A percentile compares a stretch with the other conserved stretches of the same genome.
These are phyloP conservation scores for Drosophila mettleri DNA, from an alignment of 2,888 invertebrate species.

Conservation along the genomic window DNA sequence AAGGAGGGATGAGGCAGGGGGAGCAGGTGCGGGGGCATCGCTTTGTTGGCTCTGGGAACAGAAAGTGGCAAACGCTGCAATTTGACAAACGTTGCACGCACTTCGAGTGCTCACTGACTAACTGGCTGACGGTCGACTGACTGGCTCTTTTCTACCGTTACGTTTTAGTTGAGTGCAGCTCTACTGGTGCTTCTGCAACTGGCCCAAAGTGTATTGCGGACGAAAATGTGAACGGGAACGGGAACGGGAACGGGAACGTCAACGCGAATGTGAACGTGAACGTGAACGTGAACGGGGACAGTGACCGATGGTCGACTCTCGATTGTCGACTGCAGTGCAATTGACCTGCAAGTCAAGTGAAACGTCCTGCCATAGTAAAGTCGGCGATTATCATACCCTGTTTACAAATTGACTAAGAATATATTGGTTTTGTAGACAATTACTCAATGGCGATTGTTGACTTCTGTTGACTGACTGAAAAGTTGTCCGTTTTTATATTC, in stretches of 20 bases:
- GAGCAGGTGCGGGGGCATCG: background rate
- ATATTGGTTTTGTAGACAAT: background rate
- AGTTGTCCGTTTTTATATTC: background rate
- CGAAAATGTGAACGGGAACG: constrained; percentile 11
- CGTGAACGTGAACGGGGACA: constrained; percentile 34
- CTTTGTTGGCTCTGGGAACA: constrained; percentile 33
- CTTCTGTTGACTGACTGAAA: background rate
- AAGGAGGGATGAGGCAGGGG: background rate
- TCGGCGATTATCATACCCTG: constrained; percentile 14
- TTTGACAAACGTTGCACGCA: constrained; percentile 75
- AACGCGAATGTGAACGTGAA: constrained; percentile 11
- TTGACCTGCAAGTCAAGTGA: constrained; percentile 65
- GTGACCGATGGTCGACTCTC: constrained; percentile 43
- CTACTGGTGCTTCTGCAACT: constrained; percentile 52
- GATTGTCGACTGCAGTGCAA: constrained; percentile 50
- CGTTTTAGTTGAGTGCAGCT: constrained; percentile 64
- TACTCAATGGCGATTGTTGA: background rate
- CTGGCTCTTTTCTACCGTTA: constrained; percentile 61
- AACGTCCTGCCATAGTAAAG: constrained; percentile 38
- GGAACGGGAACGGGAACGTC: constrained; percentile 34
- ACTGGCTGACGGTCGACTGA: constrained; percentile 37
- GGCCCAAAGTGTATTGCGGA: constrained; percentile 29
- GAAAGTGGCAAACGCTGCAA: constrained; percentile 57
- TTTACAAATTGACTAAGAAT: background rate
- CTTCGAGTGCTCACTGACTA: constrained; percentile 43